Base-by-base conservation (phyloP, 2,797 vertebrate genomes). In the Anguilla megastoma region DNA sequence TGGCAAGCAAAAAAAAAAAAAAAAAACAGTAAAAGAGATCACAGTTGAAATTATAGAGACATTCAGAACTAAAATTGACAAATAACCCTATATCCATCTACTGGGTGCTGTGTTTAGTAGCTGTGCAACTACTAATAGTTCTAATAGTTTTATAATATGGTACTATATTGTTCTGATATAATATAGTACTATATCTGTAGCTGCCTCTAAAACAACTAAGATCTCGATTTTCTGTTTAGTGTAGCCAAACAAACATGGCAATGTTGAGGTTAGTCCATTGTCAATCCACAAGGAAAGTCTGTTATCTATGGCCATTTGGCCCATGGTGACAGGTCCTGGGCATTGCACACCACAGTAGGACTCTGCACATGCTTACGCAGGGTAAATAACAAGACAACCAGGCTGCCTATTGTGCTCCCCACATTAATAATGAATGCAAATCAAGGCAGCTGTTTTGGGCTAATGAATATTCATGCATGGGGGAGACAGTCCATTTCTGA, bases 381-480 rank as follows among this genome's bases (percentile, higher is more conserved):
- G 41, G 41, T 82, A 82, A 82, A 50, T 82, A 50, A 82, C 45
- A 48, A 82, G 21, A 50, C 79, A 50, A 82, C 21, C 0, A 9
- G 41, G 45, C 45, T 82, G 79, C 45, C 45, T 12, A 21, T 82
- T 86, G 21, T 45, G 56, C 71, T 90, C 60, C 16, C 2, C 80
- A 85, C 80, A 84, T 89, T 90, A 79, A 85, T 71, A 88, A 89
- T 50, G 18, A 87, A 52, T 86, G 91, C 85, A 86, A 41, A 90
- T 86, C 80, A 84, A 21, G 76, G 90, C 92, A 91, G 90, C 90
- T 91, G 91, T 89, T 45, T 90, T 88, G 60, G 45, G 21, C 48
- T 90, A 84, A 90, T 91, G 88, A 91, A 93, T 91, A 90, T 92
- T 91, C 89, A 89, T 79, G 63, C 33, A 36, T 27, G 33, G 4